phyloP scores from a whole-genome alignment of 2,113 vertebrate species.

The Hylia prasina region DNA sequence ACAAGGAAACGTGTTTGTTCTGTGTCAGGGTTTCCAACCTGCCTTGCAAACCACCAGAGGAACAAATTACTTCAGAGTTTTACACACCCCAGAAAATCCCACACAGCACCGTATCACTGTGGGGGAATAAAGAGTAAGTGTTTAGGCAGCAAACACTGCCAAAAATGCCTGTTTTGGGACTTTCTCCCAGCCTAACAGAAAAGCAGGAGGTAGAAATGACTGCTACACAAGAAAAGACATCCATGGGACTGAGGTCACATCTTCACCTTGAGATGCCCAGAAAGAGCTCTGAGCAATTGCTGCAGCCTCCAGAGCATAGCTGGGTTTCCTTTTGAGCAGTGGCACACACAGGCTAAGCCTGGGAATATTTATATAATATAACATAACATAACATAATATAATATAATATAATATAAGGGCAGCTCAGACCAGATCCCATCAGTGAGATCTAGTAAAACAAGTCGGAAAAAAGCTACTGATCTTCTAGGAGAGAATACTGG shows the following conservation, averaged over 20 bases:
- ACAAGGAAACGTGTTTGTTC: neutral
- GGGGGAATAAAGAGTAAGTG: neutral
- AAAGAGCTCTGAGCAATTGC: neutral
- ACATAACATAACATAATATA: fast-evolving
- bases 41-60: neutral
- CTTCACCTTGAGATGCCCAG: neutral
- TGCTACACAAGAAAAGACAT: neutral
- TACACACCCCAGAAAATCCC: neutral
- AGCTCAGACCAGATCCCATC: neutral
- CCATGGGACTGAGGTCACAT: neutral
- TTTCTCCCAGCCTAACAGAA: neutral
- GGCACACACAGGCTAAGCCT: neutral
- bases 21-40: neutral
- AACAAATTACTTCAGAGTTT: neutral
- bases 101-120: fast-evolving
- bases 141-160: neutral
- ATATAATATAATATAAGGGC: too few relatives aligned
- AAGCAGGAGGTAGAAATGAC: neutral
- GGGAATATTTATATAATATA: neutral
- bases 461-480: neutral
- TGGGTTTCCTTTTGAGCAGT: neutral
- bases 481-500: neutral
- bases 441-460: neutral
- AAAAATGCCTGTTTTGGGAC: neutral
- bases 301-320: neutral